A percentile compares a stretch with the other conserved stretches of the same genome.
These are phyloP conservation scores for Grus americana DNA, from an alignment of 2,113 vertebrate genomes.

Conservation along the genomic window DNA sequence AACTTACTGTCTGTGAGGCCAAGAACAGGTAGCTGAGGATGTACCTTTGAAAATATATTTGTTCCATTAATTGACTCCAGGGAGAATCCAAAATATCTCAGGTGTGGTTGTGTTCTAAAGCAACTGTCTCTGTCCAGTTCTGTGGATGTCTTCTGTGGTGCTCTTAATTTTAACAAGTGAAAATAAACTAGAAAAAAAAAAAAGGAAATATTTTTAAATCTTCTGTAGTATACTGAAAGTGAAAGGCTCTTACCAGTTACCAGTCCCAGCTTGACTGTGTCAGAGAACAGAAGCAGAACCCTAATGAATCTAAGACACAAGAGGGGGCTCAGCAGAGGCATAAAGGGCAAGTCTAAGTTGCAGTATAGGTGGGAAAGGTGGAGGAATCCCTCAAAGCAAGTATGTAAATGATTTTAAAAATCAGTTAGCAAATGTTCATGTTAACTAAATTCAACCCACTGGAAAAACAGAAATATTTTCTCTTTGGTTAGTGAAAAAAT, in stretches of 20 bases:
- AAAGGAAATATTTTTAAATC: neutral
- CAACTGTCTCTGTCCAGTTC: neutral
- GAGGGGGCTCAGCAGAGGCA: neutral
- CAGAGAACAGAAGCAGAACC: neutral
- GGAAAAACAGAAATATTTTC: neutral
- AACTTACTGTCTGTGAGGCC: conserved; percentile 44
- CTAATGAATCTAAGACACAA: neutral
- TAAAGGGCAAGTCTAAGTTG: neutral
- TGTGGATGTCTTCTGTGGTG: neutral
- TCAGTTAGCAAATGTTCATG: neutral
- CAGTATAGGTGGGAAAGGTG: neutral
- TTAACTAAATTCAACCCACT: neutral
- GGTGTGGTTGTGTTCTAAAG: neutral
- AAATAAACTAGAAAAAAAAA: neutral
- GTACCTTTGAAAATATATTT: neutral
- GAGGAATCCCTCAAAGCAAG: neutral
- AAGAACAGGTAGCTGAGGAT: conserved; percentile 22
- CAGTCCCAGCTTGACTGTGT: neutral
- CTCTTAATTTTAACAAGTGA: neutral
- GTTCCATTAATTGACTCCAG: neutral
- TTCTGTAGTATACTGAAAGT: neutral
- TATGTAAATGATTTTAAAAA: neutral
- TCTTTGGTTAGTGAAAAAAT: neutral
- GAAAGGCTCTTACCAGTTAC: neutral
- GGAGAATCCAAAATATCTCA: neutral